phyloP scores from a whole-genome alignment of 2,888 invertebrate species.

The Callyntrura sp. region DNA sequence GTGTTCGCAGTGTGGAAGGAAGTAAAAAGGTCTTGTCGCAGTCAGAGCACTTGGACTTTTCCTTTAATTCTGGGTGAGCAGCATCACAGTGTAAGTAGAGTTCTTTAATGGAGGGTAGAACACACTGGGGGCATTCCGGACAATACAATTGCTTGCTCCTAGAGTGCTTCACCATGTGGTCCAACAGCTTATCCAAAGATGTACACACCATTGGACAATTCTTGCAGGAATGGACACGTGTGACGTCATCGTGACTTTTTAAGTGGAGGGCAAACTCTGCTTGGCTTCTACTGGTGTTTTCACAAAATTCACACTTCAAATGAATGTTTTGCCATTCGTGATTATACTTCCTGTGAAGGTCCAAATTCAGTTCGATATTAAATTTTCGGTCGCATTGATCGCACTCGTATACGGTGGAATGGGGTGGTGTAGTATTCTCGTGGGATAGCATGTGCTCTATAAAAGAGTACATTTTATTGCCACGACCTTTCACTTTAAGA shows the following conservation, averaged over 20 bases:
- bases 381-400: too few relatives aligned
- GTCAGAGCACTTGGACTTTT: background rate
- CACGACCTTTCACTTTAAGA: too few relatives aligned
- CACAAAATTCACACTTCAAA: constrained; percentile 39
- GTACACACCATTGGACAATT: constrained; percentile 8
- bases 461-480: too few relatives aligned
- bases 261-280: background rate
- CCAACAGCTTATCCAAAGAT: constrained; percentile 18
- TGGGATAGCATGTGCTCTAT: too few relatives aligned
- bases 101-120: background rate
- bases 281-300: background rate
- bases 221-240: background rate
- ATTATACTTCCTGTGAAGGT: too few relatives aligned
- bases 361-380: too few relatives aligned
- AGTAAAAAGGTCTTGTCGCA: background rate
- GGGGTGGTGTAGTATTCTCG: too few relatives aligned
- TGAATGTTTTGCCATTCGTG: too few relatives aligned
- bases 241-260: background rate
- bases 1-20: background rate
- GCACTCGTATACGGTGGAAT: too few relatives aligned
- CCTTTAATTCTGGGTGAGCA: background rate
- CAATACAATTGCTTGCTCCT: background rate
- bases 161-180: constrained; percentile 39
- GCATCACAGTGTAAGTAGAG: background rate
- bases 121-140: constrained; percentile 4